Evolutionary conservation across 2,113 vertebrate species (phyloP), one percentile per base, ranked within the genome.

Genomic region (Otus sunia): DNA sequence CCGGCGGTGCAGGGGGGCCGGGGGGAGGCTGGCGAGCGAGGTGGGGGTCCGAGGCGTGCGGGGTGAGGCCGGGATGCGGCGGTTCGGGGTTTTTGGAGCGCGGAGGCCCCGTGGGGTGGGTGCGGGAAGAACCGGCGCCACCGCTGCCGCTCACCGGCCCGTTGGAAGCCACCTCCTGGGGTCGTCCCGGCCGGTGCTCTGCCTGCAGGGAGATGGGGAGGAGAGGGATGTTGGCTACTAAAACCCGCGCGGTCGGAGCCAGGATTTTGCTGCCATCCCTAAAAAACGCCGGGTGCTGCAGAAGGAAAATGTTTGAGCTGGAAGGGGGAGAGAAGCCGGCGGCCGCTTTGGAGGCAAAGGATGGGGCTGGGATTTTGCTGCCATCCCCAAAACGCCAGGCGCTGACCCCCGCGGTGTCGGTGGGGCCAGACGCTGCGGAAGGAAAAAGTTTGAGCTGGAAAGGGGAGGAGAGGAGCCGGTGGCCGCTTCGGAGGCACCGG

Each of bases 161-260:
- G 1, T 99, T 99, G 58, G 98, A 97, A 16, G 98, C 97, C 20
- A 94, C 67, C 32, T 97, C 98, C 5, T 98, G 98, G 62, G 98
- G 97, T n/a, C 96, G 98, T 10, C 74, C 93, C 8, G 97, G 29
- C 22, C 94, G 73, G 26, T 59, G 88, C 21, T 98, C 98, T 18
- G 88, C 97, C 98, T 98, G 81, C 22, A 84, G 52, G 63, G 90
- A 92, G 41, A 88, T 2, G 72, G 32, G 32, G 52, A 34, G n/a
- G 0, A 18, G 62, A 39, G 25, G 7, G 25, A 4, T 1, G 5
- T 82, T 18, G 36, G 36, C 20, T 22, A 7, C 6, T 18, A 8
- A 32, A 47, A 47, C 45, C 45, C 8, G 6, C 19, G 5, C 0
- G 9, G 59, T 15, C 2, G 3, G n/a, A 34, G 50, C 26, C 2